Conservation (phyloP, 2,113 vertebrate species). For the Parus major region DNA sequence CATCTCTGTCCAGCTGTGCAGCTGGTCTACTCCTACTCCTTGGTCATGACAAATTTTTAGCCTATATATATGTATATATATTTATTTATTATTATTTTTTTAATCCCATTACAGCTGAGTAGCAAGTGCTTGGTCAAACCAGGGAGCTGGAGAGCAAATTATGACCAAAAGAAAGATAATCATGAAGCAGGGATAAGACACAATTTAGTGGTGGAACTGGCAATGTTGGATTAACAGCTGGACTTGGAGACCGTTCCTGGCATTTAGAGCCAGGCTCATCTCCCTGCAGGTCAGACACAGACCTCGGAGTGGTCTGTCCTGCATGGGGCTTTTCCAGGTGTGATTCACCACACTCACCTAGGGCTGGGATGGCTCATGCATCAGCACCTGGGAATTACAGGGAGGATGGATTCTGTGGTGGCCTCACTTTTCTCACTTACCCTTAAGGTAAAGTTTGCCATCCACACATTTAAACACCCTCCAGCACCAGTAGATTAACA, state of each 20-base stretch:
- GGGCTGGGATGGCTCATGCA: background rate
- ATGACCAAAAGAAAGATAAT: background rate
- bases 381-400: background rate
- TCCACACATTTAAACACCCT: background rate
- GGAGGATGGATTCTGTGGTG: fast-evolving
- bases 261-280: background rate
- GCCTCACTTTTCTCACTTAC: background rate
- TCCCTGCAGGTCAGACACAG: fast-evolving
- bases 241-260: background rate
- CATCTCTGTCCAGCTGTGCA: background rate
- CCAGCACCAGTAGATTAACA: background rate
- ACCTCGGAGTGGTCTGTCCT: background rate
- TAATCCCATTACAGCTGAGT: background rate
- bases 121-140: background rate
- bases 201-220: background rate
- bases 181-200: background rate
- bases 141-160: background rate
- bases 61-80: background rate
- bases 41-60: background rate
- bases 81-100: no score
- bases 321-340: background rate
- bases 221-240: background rate
- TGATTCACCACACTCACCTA: background rate
- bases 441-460: background rate
- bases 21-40: background rate